Evolutionary conservation across 2,888 invertebrate genomes (phyloP), one percentile per base, ranked within the genome.

Genomic region (Crematogaster levior): DNA sequence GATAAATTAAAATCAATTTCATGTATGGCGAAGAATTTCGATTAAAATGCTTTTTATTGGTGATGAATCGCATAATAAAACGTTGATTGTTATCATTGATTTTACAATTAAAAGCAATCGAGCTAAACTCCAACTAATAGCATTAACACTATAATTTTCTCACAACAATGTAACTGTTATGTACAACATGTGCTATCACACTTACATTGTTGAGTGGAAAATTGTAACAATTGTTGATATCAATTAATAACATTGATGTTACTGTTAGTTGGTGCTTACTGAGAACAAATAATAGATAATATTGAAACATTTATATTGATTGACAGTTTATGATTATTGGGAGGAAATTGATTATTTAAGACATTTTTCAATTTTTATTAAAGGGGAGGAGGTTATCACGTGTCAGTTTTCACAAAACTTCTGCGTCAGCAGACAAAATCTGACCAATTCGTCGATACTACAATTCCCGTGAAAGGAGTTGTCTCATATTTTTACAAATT

Each of bases 361-460:
- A 75, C 15, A 30, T 51, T 51, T 75, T 75, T 40, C 75, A 51
- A 48, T 74, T 46, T 48, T 65, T 6, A 46, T 48, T n/a, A n/a
- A n/a, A n/a, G n/a, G n/a, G n/a, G n/a, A 18, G 24, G 18, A 48
- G 18, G 12, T 51, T 12, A 12, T 74, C 40, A 53, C 48, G n/a
- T 43, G 21, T 37, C 48, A 6, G 48, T 34, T 51, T n/a, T 48
- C 34, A n/a, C 24, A 24, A 61, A 34, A 61, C 4, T 61, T 37
- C 21, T 51, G 37, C 21, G 43, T 56, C 30, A 34, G 34, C n/a
- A 48, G 37, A 15, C 15, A 27, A 24, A 51, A 51, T 74, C 37
- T 37, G 24, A 51, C 34, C 21, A 74, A 61, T 63, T 51, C 24
- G 60, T 46, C 46, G 21, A 3, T 30, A 3, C 15, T 12, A 46